A percentile compares a stretch with the other conserved stretches of the same genome.
Conservation (phyloP, 2,888 invertebrate genomes). For the Sarcophaga rosellei region DNA sequence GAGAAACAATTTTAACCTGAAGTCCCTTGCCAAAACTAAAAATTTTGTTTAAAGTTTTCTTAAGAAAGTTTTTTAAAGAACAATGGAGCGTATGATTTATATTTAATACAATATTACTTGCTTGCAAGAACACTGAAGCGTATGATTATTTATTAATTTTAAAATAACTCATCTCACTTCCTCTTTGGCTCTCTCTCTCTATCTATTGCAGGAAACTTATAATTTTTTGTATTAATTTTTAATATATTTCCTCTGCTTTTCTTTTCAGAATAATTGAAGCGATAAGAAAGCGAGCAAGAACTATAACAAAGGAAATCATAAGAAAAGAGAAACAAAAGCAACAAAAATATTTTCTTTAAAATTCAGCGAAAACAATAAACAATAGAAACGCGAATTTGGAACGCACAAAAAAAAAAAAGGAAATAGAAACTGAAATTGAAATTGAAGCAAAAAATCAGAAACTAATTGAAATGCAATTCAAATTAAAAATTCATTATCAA, state of each 20-base stretch:
- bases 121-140: neutral
- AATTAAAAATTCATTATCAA: slow-evolving; percentile 36
- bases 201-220: neutral
- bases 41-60: neutral
- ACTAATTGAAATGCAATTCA: slow-evolving; percentile 49
- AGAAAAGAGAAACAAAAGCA: neutral
- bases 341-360: neutral
- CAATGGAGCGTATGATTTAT: neutral
- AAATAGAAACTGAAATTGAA: neutral
- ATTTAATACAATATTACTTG: neutral
- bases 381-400: neutral
- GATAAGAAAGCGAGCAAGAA: neutral
- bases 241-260: neutral
- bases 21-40: no score
- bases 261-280: slow-evolving; percentile 14
- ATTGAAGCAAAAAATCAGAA: slow-evolving; percentile 14
- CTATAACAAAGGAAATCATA: neutral
- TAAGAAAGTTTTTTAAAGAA: neutral
- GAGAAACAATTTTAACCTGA: no score
- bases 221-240: neutral
- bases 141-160: slow-evolving; percentile 11
- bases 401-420: neutral
- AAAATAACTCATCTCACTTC: neutral
- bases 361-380: neutral
- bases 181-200: no score